Evolutionary conservation across 2,113 vertebrate species (phyloP).

Genomic region (Odocoileus virginianus): DNA sequence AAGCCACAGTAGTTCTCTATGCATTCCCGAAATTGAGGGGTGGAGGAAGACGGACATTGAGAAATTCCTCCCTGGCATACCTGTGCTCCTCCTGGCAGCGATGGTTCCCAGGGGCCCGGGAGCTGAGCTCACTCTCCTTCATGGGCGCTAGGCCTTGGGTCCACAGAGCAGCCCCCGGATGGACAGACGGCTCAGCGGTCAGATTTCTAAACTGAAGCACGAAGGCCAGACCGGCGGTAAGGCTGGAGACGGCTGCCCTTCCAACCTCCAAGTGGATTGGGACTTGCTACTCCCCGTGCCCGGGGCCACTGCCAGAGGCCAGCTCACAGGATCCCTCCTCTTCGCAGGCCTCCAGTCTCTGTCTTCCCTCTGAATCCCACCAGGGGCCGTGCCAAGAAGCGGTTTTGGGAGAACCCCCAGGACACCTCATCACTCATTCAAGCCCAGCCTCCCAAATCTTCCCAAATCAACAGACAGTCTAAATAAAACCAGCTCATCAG

Average conservation of each 20-base stretch:
- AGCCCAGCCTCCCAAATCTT: neutral
- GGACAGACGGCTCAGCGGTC: neutral
- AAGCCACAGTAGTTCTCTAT: conserved; percentile 72
- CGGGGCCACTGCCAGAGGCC: neutral
- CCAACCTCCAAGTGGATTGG: neutral
- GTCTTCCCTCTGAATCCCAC: neutral
- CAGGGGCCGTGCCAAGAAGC: neutral
- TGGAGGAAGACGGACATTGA: conserved; percentile 13
- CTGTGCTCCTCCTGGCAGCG: neutral
- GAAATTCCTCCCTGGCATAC: conserved; percentile 55
- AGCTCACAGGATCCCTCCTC: neutral
- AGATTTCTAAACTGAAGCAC: neutral
- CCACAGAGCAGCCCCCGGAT: neutral
- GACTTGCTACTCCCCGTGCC: neutral
- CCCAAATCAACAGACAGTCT: neutral
- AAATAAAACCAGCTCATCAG: neutral
- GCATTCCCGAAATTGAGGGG: conserved; percentile 61
- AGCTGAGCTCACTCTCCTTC: neutral
- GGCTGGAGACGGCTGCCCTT: neutral
- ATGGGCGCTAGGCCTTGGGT: neutral
- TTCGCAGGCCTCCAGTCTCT: neutral
- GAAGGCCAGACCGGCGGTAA: neutral
- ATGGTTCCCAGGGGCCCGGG: neutral
- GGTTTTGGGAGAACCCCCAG: conserved; percentile 48
- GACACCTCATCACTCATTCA: conserved; percentile 34